Conservation (phyloP, 1,140 invertebrate genomes). For the Atopsyche davidsoni region DNA sequence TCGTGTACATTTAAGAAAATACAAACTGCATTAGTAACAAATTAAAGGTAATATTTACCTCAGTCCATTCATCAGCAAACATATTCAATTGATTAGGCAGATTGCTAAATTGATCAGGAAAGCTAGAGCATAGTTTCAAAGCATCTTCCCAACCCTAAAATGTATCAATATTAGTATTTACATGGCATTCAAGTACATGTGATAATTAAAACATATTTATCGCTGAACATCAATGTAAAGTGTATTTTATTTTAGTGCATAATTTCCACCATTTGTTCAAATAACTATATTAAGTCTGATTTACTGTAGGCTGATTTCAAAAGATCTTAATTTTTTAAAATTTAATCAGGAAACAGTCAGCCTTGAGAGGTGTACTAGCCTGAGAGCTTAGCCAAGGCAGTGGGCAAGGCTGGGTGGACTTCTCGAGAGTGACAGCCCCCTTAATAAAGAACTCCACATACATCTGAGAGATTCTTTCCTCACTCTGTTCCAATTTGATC, state of each 20-base stretch:
- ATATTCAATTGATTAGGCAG: slow-evolving; percentile 62
- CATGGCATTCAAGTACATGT: no score
- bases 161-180: neutral
- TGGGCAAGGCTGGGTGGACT: slow-evolving; percentile 59
- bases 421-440: slow-evolving; percentile 70
- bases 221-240: no score
- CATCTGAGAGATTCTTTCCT: slow-evolving; percentile 54
- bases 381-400: slow-evolving; percentile 43
- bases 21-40: neutral
- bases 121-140: slow-evolving; percentile 62
- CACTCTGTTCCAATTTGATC: slow-evolving; percentile 68
- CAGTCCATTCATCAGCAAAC: slow-evolving; percentile 60
- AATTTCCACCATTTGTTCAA: no score
- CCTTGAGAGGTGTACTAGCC: no score
- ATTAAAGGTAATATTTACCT: slow-evolving; percentile 40
- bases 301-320: no score
- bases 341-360: no score
- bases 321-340: no score
- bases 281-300: no score
- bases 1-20: no score
- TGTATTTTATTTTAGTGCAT: no score
- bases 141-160: slow-evolving; percentile 74
- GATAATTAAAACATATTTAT: no score
- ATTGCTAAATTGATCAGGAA: slow-evolving; percentile 57
- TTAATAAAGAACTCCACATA: slow-evolving; percentile 90